Evolutionary conservation across 2,888 invertebrate species (phyloP).

Genomic region (Apamea epomidion): DNA sequence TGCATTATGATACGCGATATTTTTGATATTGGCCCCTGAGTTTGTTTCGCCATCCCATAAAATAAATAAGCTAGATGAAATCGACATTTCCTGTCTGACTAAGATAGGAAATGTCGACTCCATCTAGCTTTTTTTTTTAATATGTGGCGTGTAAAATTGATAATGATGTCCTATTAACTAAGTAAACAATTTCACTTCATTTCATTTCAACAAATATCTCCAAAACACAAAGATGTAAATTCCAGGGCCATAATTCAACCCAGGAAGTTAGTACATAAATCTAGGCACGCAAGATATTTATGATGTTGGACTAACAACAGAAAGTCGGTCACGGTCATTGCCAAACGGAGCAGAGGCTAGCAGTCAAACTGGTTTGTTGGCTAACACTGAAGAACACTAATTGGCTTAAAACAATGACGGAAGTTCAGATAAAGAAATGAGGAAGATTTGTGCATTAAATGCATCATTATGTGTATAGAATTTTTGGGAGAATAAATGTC

Average conservation of each 20-base stretch:
- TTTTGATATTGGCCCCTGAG: neutral
- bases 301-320: conserved; percentile 8
- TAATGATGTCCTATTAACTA: neutral
- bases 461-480: neutral
- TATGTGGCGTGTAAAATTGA: neutral
- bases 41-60: neutral
- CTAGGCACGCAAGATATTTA: conserved; percentile 4
- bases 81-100: neutral
- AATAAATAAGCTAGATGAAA: neutral
- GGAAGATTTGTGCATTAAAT: conserved; percentile 28
- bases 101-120: neutral
- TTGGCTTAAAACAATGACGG: conserved; percentile 18
- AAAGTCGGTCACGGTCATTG: conserved; percentile 54
- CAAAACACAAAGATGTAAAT: conserved; percentile 9
- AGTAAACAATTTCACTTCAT: neutral
- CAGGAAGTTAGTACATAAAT: conserved; percentile 37
- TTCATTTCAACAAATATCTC: neutral
- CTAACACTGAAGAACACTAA: conserved; percentile 14
- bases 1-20: neutral
- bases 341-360: conserved; percentile 40
- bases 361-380: conserved; percentile 43
- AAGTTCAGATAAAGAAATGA: conserved; percentile 35
- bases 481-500: conserved; percentile 8
- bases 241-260: conserved; percentile 3
- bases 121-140: neutral